Evolutionary conservation across 1,140 invertebrate species (phyloP).

Genomic region (Zaprionus tsacasi): DNA sequence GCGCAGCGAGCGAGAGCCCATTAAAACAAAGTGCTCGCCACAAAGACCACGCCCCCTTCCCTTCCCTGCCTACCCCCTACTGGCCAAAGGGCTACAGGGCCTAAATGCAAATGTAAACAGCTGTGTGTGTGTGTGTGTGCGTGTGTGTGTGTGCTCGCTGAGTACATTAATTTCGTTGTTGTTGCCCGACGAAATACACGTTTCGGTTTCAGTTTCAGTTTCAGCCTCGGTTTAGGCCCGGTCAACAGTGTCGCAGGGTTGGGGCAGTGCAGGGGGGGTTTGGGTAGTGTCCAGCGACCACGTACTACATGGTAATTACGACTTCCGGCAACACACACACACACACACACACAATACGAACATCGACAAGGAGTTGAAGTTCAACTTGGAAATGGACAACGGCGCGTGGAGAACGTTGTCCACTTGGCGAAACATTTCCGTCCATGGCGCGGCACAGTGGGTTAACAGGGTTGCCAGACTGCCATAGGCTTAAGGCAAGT

Average conservation of each 20-base stretch:
- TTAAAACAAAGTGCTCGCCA: constrained; percentile 76
- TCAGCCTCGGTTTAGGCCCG: constrained; percentile 31
- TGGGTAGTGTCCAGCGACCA: constrained; percentile 15
- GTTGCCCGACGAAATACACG: constrained; percentile 30
- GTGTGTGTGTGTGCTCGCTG: constrained; percentile 32
- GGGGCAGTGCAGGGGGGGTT: neutral
- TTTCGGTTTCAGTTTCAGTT: constrained; percentile 50
- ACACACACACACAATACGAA: constrained; percentile 42
- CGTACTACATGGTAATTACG: constrained; percentile 73
- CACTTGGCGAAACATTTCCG: constrained; percentile 39
- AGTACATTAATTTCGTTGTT: constrained; percentile 73
- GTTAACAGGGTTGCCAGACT: neutral
- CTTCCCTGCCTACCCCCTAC: neutral
- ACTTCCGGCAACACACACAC: constrained; percentile 66
- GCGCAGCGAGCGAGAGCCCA: constrained; percentile 60
- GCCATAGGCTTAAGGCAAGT: too few relatives aligned
- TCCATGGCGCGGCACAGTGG: constrained; percentile 19
- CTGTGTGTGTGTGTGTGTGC: constrained; percentile 6
- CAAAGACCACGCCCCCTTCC: constrained; percentile 50
- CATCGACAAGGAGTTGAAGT: constrained; percentile 33
- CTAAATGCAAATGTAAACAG: constrained; percentile 59
- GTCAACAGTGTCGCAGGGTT: constrained; percentile 3
- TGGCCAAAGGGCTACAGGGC: constrained; percentile 10
- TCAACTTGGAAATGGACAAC: constrained; percentile 22
- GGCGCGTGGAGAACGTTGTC: constrained; percentile 22